These are phyloP conservation scores for Pedionomus torquatus DNA, from an alignment of 2,113 vertebrate species.

Conservation along the genomic window DNA sequence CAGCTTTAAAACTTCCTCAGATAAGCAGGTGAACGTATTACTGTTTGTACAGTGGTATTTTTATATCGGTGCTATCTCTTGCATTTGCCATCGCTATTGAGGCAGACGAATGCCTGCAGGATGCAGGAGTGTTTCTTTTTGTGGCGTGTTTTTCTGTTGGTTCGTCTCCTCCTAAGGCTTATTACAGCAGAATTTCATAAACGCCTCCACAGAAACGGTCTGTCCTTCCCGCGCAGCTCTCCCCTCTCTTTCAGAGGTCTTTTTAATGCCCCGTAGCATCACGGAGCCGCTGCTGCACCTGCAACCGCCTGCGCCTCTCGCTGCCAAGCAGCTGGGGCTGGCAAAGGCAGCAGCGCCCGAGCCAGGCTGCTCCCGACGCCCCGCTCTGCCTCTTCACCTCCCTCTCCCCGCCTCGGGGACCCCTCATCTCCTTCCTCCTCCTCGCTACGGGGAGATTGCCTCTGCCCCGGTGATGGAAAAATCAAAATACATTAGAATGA, in stretches of 20 bases:
- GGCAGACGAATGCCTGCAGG: background rate
- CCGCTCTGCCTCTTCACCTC: background rate
- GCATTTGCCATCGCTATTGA: background rate
- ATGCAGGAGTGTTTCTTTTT: background rate
- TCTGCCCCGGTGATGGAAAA: background rate
- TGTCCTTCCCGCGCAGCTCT: background rate
- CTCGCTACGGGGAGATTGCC: background rate
- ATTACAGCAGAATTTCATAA: background rate
- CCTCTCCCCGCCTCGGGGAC: background rate
- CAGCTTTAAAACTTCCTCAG: background rate
- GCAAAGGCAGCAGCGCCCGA: background rate
- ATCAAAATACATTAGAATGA: background rate
- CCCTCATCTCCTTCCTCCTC: background rate
- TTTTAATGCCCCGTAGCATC: background rate
- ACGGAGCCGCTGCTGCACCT: background rate
- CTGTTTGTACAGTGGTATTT: background rate
- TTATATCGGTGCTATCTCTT: background rate
- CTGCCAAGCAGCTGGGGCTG: slow-evolving; percentile 47
- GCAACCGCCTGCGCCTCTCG: background rate
- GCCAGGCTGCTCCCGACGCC: background rate
- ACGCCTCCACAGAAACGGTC: background rate
- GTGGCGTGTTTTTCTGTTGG: background rate
- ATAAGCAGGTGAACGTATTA: background rate
- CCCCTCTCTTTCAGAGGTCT: background rate
- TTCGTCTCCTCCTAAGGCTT: background rate